Conservation (phyloP, 2,113 vertebrate species). For the Ovibos moschatus region DNA sequence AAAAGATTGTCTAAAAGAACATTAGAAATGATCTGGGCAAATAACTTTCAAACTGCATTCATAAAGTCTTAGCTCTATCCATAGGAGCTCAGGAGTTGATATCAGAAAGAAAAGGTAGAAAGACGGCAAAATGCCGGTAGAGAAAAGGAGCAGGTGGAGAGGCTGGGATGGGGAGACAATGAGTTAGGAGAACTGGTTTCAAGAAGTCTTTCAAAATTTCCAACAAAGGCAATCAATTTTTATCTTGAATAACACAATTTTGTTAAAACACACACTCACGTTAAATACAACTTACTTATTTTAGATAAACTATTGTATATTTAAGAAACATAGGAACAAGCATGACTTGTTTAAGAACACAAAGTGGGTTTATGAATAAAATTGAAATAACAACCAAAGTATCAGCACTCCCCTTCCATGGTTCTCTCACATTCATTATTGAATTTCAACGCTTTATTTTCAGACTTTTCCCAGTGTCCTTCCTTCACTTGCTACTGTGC, state of each 20-base stretch:
- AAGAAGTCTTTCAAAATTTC: not conserved
- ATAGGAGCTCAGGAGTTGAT: not conserved
- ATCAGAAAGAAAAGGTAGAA: not conserved
- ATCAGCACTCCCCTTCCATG: not conserved
- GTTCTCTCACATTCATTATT: not conserved
- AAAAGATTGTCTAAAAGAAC: not conserved
- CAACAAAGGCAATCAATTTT: not conserved
- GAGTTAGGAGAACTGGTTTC: not conserved
- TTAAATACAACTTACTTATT: not conserved
- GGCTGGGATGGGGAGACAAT: accelerated
- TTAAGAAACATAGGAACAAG: not conserved
- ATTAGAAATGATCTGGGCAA: not conserved
- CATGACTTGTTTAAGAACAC: not conserved
- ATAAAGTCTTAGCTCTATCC: not conserved
- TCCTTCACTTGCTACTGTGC: not conserved
- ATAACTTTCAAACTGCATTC: not conserved
- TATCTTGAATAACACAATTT: not conserved
- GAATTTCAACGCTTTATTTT: not conserved
- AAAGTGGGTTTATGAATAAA: not conserved
- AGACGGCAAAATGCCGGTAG: not conserved
- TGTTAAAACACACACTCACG: not conserved
- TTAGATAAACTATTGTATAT: not conserved
- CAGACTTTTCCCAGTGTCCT: not conserved
- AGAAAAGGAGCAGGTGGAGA: not conserved
- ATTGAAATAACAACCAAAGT: not conserved